Percentiles rank a stretch among this genome's conserved stretches.
phyloP scores from a whole-genome alignment of 2,113 vertebrate species.

The Acinonyx jubatus region DNA sequence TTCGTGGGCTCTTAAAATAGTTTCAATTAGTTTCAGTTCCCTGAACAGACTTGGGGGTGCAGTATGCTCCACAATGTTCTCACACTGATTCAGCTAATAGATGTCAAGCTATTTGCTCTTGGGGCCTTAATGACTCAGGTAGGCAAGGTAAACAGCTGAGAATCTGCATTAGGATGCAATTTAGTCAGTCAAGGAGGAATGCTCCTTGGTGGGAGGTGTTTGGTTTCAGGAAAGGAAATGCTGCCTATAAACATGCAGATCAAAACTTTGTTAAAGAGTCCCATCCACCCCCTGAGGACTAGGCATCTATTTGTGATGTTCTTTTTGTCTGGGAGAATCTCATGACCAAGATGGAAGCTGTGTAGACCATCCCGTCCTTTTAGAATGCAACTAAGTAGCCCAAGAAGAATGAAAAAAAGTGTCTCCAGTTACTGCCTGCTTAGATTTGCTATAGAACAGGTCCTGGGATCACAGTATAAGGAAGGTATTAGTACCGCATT shows the following conservation, averaged over 20 bases:
- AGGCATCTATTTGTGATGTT: neutral
- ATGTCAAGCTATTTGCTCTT: constrained; percentile 63
- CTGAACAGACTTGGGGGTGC: constrained; percentile 13
- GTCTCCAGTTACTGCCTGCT: fast-evolving
- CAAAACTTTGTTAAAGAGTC: neutral
- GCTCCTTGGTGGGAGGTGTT: neutral
- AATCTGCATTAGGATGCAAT: constrained; percentile 73
- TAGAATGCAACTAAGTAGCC: neutral
- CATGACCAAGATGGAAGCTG: neutral
- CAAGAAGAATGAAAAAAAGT: neutral
- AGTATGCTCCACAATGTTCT: constrained; percentile 60
- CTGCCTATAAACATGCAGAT: neutral
- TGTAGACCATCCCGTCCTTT: neutral
- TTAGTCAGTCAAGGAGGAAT: constrained; percentile 70
- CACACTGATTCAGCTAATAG: constrained; percentile 67
- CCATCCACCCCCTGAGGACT: neutral
- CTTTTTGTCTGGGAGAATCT: neutral
- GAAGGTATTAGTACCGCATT: neutral
- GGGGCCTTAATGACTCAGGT: constrained; percentile 64
- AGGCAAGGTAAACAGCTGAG: constrained; percentile 69
- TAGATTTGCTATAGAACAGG: neutral
- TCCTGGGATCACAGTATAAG: fast-evolving
- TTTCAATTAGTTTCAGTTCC: constrained; percentile 60
- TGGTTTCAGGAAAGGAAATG: constrained; percentile 49
- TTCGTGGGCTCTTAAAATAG: constrained; percentile 47